Base-by-base conservation (phyloP, 2,888 invertebrate species). In the Lydus trimaculatus region DNA sequence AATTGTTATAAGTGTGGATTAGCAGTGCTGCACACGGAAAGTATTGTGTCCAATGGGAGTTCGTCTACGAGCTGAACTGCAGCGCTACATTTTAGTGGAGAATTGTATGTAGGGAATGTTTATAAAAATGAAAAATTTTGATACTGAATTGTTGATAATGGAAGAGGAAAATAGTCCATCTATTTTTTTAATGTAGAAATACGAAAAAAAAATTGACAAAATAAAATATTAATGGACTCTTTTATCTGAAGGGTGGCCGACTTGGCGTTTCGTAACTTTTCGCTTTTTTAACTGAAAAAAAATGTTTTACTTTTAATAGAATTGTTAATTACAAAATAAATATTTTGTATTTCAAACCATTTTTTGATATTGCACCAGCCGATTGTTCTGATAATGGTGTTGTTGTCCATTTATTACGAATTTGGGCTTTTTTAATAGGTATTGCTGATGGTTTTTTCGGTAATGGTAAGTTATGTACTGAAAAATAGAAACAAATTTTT, bases 381-480 rank as follows among this genome's bases (percentile, higher is more conserved):
- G 28, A 28, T 28, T 43, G 56, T 61, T 23, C 20, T 8, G 48
- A 20, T n/a, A n/a, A n/a, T 28, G 56, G 5, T 15, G 63, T 43
- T 9, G n/a, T 48, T 31, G 48, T 25, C 58, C 48, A 60, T 39
- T n/a, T 56, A 20, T 67, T 59, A 58, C 33, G 61, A 31, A 15
- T 15, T 33, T 52, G 25, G 8, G 8, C 1, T 20, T 8, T 8
- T 17, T 48, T 48, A 15, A 58, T 48, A 23, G 25, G 56, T 58
- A 28, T 61, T 17, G 31, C 59, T 17, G 31, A 4, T 11, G 60
- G 3, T 23, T 60, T 60, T 33, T 43, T 68, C 9, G 64, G 36
- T 7, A 58, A 9, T 36, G 68, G 68, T 43, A 64, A 52, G 31
- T 61, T 68, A 63, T 58, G 64, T 60, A 68, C 68, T 68, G 68